Evolutionary conservation across 2,888 invertebrate species (phyloP).

Genomic region (Lagria hirta): DNA sequence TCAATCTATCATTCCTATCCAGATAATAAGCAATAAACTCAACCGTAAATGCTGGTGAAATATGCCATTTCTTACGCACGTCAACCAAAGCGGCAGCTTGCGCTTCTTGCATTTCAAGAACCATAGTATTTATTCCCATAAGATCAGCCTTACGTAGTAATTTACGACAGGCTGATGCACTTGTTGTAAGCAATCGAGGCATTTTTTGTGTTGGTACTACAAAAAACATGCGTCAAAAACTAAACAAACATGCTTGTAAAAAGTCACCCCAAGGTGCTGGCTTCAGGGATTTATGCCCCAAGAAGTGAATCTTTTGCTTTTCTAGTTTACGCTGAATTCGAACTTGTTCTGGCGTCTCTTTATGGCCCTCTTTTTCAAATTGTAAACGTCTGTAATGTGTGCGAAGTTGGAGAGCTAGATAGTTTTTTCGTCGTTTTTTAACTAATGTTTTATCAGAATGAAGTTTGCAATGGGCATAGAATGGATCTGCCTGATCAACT

Average conservation of each 20-base stretch:
- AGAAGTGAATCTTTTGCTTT: conserved; percentile 83
- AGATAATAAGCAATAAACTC: conserved; percentile 94
- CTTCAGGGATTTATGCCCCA: conserved; percentile 70
- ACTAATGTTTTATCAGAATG: conserved; percentile 91
- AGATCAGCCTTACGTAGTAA: conserved; percentile 83
- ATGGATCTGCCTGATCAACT: conserved; percentile 92
- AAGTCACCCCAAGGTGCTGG: conserved; percentile 81
- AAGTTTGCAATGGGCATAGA: conserved; percentile 93
- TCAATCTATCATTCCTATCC: conserved; percentile 81
- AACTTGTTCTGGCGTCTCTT: conserved; percentile 68
- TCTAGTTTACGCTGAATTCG: conserved; percentile 79
- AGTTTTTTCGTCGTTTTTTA: conserved; percentile 78
- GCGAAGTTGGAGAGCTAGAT: conserved; percentile 82
- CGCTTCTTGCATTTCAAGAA: conserved; percentile 79
- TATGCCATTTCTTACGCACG: conserved; percentile 90
- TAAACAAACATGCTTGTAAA: background rate
- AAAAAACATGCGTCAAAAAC: conserved; percentile 34
- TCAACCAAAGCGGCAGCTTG: conserved; percentile 81
- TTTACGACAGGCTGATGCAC: conserved; percentile 83
- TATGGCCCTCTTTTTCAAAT: conserved; percentile 63
- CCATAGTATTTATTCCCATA: conserved; percentile 85
- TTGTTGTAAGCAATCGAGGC: conserved; percentile 86
- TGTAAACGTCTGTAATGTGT: conserved; percentile 67
- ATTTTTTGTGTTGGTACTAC: conserved; percentile 92
- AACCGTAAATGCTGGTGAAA: conserved; percentile 90